phyloP scores from a whole-genome alignment of 2,797 vertebrate species.

The Cyprinodon diabolis region DNA sequence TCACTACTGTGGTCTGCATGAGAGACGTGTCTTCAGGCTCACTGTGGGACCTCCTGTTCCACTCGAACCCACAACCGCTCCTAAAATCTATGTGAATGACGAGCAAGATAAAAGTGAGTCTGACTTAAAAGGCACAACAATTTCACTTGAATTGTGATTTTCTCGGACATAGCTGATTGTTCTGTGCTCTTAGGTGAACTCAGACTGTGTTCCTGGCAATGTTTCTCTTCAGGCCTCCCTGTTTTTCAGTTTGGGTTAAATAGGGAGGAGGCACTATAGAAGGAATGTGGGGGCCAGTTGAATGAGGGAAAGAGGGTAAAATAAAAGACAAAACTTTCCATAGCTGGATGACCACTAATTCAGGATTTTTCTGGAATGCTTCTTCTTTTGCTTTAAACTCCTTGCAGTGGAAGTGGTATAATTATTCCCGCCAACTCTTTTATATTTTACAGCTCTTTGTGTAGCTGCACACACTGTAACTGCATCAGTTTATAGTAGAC shows the following conservation, averaged over 20 bases:
- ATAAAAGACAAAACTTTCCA: conserved; percentile 8
- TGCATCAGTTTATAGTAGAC: conserved; percentile 22
- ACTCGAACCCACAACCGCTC: conserved; percentile 22
- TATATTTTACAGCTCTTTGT: conserved; percentile 45
- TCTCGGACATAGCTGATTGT: conserved; percentile 29
- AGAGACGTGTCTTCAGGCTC: conserved; percentile 90
- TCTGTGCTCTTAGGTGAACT: conserved; percentile 34
- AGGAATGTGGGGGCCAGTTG: conserved; percentile 50
- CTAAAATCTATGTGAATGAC: conserved; percentile 44
- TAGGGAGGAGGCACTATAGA: conserved; percentile 29
- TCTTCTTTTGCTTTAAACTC: conserved; percentile 38
- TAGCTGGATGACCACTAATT: conserved; percentile 6
- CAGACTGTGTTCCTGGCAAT: conserved; percentile 64
- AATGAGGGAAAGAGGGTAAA: conserved; percentile 21
- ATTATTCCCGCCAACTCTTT: conserved; percentile 44
- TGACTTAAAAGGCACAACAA: background rate
- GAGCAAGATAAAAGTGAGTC: conserved; percentile 59
- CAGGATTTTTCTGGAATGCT: conserved; percentile 12
- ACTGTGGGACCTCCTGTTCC: conserved; percentile 74
- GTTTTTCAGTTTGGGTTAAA: conserved; percentile 62
- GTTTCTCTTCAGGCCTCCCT: conserved; percentile 43
- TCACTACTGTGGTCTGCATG: conserved; percentile 95
- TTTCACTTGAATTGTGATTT: conserved; percentile 29
- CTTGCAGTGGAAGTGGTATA: conserved; percentile 46
- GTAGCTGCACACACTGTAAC: conserved; percentile 58